Percentiles rank a stretch among this genome's conserved stretches.
Evolutionary conservation across 2,797 vertebrate species (phyloP).

Genomic region (Aselliscus stoliczkanus): DNA sequence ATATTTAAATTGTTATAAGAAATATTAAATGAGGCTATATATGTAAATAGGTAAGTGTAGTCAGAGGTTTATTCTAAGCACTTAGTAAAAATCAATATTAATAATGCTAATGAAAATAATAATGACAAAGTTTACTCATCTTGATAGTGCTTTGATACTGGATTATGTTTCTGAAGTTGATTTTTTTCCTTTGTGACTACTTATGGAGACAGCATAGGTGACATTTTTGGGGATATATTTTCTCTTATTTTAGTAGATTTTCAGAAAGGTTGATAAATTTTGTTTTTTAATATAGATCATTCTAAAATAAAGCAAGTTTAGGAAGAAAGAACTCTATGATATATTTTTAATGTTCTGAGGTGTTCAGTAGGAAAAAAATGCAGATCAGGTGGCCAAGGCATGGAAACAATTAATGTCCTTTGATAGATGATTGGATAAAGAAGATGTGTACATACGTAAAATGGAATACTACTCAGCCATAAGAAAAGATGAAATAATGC

Average conservation of each 20-base stretch:
- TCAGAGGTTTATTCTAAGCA: background rate
- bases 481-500: no score
- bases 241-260: background rate
- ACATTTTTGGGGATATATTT: background rate
- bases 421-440: no score
- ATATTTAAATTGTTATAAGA: background rate
- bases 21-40: background rate
- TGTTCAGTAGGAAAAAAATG: background rate
- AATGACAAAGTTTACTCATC: background rate
- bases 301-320: background rate
- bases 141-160: background rate
- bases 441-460: no score
- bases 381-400: background rate
- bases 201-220: background rate
- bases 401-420: no score
- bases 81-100: background rate
- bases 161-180: background rate
- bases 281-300: background rate
- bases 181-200: background rate
- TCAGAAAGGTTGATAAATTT: background rate
- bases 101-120: background rate
- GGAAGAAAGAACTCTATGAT: background rate
- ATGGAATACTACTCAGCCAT: no score
- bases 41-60: background rate
- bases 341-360: background rate